phyloP scores from a whole-genome alignment of 2,888 invertebrate species.

The Dryobota labecula region DNA sequence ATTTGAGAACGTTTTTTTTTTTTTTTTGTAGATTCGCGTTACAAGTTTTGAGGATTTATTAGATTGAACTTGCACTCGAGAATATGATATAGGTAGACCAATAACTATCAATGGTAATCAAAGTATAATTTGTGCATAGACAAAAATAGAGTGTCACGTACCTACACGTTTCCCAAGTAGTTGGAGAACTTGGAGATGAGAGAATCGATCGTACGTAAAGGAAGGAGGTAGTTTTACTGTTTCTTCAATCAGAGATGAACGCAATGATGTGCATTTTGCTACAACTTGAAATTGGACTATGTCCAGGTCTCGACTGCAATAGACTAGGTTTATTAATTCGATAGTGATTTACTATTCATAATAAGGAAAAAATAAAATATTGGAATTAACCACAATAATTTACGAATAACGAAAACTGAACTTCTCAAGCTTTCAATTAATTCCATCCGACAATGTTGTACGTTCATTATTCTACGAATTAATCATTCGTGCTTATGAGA shows the following conservation, averaged over 20 bases:
- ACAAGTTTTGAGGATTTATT: neutral
- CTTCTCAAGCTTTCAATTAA: slow-evolving; percentile 31
- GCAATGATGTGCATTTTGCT: neutral
- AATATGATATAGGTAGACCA: neutral
- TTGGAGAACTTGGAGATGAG: neutral
- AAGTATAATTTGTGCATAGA: neutral
- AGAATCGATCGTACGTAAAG: neutral
- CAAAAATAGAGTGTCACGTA: neutral
- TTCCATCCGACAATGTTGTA: slow-evolving; percentile 38
- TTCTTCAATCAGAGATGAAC: neutral
- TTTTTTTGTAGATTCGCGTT: slow-evolving; percentile 1
- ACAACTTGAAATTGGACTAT: neutral
- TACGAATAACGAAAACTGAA: slow-evolving; percentile 10
- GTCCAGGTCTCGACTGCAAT: neutral
- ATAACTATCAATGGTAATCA: neutral
- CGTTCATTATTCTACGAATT: slow-evolving; percentile 45
- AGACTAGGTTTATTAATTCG: neutral
- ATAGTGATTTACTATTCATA: neutral
- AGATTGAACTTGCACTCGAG: neutral
- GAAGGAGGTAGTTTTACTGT: neutral
- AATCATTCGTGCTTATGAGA: slow-evolving; percentile 49
- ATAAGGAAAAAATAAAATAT: neutral
- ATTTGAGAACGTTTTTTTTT: neutral
- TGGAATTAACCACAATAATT: slow-evolving; percentile 1
- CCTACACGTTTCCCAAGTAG: neutral